Conservation (phyloP, 2,113 vertebrate genomes). For the Turnix velox region DNA sequence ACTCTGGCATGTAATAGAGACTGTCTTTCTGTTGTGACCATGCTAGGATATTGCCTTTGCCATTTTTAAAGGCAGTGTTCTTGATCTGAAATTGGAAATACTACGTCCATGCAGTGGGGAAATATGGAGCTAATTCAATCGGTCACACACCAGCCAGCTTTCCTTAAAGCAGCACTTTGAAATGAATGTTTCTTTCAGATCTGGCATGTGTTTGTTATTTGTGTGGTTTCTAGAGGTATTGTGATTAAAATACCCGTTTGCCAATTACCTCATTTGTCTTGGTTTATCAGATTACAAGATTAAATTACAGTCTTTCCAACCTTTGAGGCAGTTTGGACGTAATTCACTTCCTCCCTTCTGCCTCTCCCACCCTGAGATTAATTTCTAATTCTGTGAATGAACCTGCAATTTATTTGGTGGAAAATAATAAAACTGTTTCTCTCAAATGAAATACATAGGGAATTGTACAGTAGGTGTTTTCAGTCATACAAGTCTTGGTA, state of each 20-base stretch:
- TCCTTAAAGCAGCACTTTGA: slow-evolving; percentile 42
- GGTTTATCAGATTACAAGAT: slow-evolving; percentile 71
- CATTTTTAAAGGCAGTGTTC: slow-evolving; percentile 20
- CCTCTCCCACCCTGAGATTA: neutral
- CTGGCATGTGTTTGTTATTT: slow-evolving; percentile 50
- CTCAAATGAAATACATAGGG: neutral
- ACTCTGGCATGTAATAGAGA: neutral
- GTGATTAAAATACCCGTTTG: slow-evolving; percentile 61
- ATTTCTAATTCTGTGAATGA: slow-evolving; percentile 24
- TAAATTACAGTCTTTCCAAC: slow-evolving; percentile 53
- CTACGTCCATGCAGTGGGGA: neutral
- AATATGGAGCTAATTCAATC: slow-evolving; percentile 55
- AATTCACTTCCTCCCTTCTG: neutral
- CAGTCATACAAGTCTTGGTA: neutral
- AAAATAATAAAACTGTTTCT: neutral
- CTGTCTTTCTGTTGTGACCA: neutral
- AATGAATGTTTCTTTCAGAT: slow-evolving; percentile 55
- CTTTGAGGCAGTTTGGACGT: slow-evolving; percentile 26
- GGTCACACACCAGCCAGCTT: neutral
- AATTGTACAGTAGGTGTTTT: neutral
- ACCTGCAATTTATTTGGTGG: neutral
- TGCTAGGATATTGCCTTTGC: neutral
- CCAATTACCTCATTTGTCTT: slow-evolving; percentile 67
- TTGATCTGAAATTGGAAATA: slow-evolving; percentile 40
- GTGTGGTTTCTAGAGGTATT: slow-evolving; percentile 36